These are phyloP conservation scores for Odontesthes bonariensis DNA, from an alignment of 2,113 vertebrate genomes.

Conservation along the genomic window DNA sequence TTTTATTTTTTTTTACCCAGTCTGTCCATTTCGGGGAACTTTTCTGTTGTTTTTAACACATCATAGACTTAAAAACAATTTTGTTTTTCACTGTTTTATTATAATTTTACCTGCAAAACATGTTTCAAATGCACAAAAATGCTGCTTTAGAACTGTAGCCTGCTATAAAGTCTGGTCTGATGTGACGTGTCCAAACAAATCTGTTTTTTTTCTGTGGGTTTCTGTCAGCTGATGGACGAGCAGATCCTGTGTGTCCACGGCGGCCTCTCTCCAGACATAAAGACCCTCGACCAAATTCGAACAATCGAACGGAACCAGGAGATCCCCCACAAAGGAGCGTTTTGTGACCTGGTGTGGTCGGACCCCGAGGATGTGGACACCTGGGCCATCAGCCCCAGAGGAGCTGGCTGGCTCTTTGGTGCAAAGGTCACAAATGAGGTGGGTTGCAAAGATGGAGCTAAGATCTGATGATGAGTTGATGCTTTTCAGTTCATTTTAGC, in stretches of 20 bases:
- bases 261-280: constrained; percentile 97
- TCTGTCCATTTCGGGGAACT: too few species aligned
- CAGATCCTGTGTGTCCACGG: constrained; percentile 98
- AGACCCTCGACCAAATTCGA: constrained; percentile 97
- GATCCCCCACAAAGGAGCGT: constrained; percentile 98
- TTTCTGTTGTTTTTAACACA: too few species aligned
- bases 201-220: neutral
- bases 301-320: constrained; percentile 98
- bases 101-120: too few species aligned
- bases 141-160: too few species aligned
- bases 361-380: constrained; percentile 98
- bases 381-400: constrained; percentile 97
- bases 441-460: neutral
- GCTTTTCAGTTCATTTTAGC: too few species aligned
- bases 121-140: too few species aligned
- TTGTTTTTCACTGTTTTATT: too few species aligned
- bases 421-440: constrained; percentile 99
- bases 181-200: too few species aligned
- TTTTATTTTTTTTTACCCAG: too few species aligned
- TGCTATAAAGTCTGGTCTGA: too few species aligned
- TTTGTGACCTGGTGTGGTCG: constrained; percentile 98
- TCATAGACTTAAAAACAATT: too few species aligned
- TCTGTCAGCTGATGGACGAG: constrained; percentile 93
- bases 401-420: constrained; percentile 97
- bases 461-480: too few species aligned